Percentiles rank a stretch among this genome's conserved stretches.
Conservation (phyloP, 2,113 vertebrate species). For the Pyxicephalus adspersus region DNA sequence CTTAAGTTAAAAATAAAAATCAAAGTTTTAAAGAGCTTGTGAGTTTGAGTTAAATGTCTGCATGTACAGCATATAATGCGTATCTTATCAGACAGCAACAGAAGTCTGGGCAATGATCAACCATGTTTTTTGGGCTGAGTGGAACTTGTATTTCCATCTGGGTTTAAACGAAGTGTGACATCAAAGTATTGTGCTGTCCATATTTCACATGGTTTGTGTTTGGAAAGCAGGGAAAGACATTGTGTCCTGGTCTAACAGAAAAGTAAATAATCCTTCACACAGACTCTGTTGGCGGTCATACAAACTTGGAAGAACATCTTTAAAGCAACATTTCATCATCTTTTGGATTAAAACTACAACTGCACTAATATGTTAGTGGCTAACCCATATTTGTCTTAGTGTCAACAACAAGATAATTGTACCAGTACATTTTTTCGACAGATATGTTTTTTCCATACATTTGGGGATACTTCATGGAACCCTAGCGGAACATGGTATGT, state of each 20-base stretch:
- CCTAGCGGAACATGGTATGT: too few relatives aligned
- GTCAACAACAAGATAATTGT: too few relatives aligned
- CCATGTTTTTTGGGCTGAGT: not conserved
- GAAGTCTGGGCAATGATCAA: not conserved
- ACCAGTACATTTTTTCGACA: too few relatives aligned
- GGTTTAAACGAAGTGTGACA: not conserved
- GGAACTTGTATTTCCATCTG: not conserved
- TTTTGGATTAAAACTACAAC: not conserved
- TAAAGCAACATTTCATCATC: not conserved
- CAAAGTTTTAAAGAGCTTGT: too few relatives aligned
- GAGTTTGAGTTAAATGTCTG: too few relatives aligned
- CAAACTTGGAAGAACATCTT: not conserved
- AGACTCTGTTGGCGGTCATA: not conserved
- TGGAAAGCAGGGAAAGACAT: constrained; percentile 26
- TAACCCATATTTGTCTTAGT: too few relatives aligned
- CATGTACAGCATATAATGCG: too few relatives aligned
- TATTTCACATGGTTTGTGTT: not conserved
- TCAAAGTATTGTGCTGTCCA: not conserved
- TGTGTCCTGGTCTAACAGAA: constrained; percentile 14
- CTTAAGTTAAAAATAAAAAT: too few relatives aligned
- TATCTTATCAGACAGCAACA: not conserved
- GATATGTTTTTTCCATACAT: too few relatives aligned
- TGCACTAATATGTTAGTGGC: not conserved
- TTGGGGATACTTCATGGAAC: too few relatives aligned
- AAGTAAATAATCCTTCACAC: constrained; percentile 13